Evolutionary conservation across 2,888 invertebrate genomes (phyloP).

Genomic region (Digitonthophagus gazella): DNA sequence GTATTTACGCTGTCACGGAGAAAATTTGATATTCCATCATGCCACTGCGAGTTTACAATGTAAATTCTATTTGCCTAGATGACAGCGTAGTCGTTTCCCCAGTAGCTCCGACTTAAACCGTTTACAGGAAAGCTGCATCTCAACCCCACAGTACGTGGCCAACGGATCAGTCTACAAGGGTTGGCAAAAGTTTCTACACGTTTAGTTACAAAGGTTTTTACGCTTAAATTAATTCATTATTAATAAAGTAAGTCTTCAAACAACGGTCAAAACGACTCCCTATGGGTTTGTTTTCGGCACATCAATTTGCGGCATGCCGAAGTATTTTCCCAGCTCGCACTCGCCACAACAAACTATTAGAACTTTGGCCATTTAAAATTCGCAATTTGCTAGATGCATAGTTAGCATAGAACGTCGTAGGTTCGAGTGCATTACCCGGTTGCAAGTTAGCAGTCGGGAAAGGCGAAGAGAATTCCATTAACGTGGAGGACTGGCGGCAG

Average conservation of each 20-base stretch:
- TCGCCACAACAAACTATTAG: neutral
- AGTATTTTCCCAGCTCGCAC: neutral
- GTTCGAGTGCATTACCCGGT: constrained; percentile 12
- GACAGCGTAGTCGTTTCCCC: constrained; percentile 14
- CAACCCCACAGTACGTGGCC: neutral
- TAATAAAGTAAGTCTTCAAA: no score
- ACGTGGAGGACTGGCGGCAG: neutral
- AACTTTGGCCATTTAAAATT: constrained; percentile 11
- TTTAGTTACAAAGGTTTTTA: neutral
- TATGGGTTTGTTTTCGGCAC: neutral
- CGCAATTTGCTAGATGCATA: constrained; percentile 12
- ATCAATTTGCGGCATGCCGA: neutral
- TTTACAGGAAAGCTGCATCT: constrained; percentile 1
- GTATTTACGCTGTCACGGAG: constrained; percentile 30
- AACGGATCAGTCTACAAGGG: neutral
- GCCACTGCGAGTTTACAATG: constrained; percentile 26
- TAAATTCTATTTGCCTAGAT: constrained; percentile 24
- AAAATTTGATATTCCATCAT: constrained; percentile 29
- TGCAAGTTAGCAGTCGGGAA: constrained; percentile 8
- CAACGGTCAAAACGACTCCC: no score
- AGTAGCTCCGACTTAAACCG: constrained; percentile 22
- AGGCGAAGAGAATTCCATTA: constrained; percentile 10
- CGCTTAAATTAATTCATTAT: no score
- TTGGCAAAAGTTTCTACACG: neutral
- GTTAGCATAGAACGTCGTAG: neutral